Base-by-base conservation (phyloP, 2,113 vertebrate species). In the Sinocyclocheilus grahami region DNA sequence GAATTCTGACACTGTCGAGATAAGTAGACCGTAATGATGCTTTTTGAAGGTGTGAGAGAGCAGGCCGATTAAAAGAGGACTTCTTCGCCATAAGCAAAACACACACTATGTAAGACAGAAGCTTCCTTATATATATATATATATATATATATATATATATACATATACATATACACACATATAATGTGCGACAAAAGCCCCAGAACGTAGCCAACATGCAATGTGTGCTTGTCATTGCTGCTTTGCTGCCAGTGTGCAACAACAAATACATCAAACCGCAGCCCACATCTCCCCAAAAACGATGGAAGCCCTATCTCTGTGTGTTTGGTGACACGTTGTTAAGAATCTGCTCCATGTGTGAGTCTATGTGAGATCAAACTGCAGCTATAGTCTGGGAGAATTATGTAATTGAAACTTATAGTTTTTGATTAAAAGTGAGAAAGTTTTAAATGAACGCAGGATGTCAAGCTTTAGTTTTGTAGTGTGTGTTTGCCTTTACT, bases 1-100 rank as follows among this genome's bases (percentile, higher is more conserved):
- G 87, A 88, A 93, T 90, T 93, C 89, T 89, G 94, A 95, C 90
- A 91, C 18, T 62, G 90, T 90, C 93, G 90, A 95, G 93, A 92
- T 92, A 90, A 77, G 75, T 78, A 2, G 14, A 48, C 42, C 16
- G 74, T 51, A 78, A 78, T 53, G 27, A 78, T 78, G 76, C 51
- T 93, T 95, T 93, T 93, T 91, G 58, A 95, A 93, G 89, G 92
- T 89, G 90, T 82, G 91, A 90, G 90, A 88, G 92, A 88, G 86
- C 27, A 69, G 33, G 42, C 11, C 24, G 60, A 42, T 51, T 55
- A 79, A 74, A 75, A 80, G 69, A 37, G 42, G 20, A 22, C 1
- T 0, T 72, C 37, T 42, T 37, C 7, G 37, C 33, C 20, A 42
- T 72, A 42, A 60, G 69, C 18, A 18, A 85, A 58, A 75, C 39